Base-by-base conservation (phyloP, 2,113 vertebrate species). In the Prochilodus magdalenae region DNA sequence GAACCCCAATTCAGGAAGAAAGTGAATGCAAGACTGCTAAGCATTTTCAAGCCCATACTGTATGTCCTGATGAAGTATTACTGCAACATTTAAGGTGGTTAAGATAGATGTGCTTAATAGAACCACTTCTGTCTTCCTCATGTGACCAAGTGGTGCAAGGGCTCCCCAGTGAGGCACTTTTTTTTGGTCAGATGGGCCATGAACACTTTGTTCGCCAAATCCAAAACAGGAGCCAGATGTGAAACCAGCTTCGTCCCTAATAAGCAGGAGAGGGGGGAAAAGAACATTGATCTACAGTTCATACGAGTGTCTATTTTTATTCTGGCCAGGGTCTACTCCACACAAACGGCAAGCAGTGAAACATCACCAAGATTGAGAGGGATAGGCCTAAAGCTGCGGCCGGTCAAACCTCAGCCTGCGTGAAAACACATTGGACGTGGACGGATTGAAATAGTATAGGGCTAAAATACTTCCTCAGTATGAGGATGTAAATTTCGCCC, bases 281-380 rank as follows among this genome's bases (percentile, higher is more conserved):
- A 75, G 30, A 57, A 69, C 77, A 75, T 83, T 73, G 70, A 86
- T 86, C 84, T 60, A 76, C 80, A 60, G 63, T 82, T 66, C 30
- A 29, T 57, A 30, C 7, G 22, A 57, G 16, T 53, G 44, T 75
- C 81, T 86, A 80, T 83, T 80, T 78, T 67, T 73, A 73, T 47
- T 53, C 44, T 0, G 51, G 60, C 71, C 60, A 73, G 70, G 63
- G 80, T 73, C 80, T 57, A n/a, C 40, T 24, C n/a, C 66, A 78
- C 74, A 77, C 73, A 70, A 84, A 84, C 55, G 51, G 73, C 65
- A 60, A 67, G 74, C 33, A 20, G 53, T 44, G 75, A 75, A 81
- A 47, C 49, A 62, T 30, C 70, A 73, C 73, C 26, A 79, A 53
- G 60, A 53, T 53, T 53, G 10, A 69, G 73, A 82, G 33, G 33